A percentile compares a stretch with the other conserved stretches of the same genome.
Conservation (phyloP, 2,797 vertebrate species). For the Apogon talboti region DNA sequence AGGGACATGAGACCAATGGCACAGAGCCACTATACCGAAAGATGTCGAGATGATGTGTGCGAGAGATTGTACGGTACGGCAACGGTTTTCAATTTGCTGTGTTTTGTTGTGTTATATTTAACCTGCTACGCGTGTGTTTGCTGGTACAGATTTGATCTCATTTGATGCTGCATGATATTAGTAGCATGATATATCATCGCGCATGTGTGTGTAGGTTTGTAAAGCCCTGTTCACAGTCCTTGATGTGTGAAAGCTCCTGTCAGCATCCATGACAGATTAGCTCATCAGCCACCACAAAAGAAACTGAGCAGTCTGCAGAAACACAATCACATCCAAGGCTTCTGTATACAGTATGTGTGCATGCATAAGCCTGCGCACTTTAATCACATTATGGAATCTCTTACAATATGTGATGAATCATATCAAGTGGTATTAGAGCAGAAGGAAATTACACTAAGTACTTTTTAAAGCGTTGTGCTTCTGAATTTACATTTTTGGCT, state of each 20-base stretch:
- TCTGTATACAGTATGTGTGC: not conserved
- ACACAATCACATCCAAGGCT: constrained; percentile 43
- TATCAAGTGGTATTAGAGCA: constrained; percentile 21
- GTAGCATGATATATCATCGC: constrained; percentile 10
- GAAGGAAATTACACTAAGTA: constrained; percentile 3
- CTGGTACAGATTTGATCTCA: constrained; percentile 22
- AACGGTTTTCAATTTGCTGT: not conserved
- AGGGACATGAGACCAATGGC: constrained; percentile 32
- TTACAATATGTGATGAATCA: constrained; percentile 24
- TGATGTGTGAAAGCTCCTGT: constrained; percentile 60
- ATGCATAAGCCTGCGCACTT: constrained; percentile 14
- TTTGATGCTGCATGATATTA: constrained; percentile 23
- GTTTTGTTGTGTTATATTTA: constrained; percentile 17
- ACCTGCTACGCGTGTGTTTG: not conserved
- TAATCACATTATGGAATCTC: constrained; percentile 40
- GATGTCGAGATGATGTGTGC: constrained; percentile 15
- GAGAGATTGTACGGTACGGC: not conserved
- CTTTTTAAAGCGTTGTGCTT: not conserved
- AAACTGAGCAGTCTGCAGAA: constrained; percentile 39
- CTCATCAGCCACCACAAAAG: constrained; percentile 61
- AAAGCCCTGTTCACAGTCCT: constrained; percentile 43
- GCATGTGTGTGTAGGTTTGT: constrained; percentile 9
- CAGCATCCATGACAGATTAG: constrained; percentile 65
- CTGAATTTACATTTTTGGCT: constrained; percentile 5
- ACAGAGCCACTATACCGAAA: constrained; percentile 21